Evolutionary conservation across 2,113 vertebrate genomes (phyloP), one percentile per base, ranked within the genome.

Genomic region (Mormyrus lacerda): DNA sequence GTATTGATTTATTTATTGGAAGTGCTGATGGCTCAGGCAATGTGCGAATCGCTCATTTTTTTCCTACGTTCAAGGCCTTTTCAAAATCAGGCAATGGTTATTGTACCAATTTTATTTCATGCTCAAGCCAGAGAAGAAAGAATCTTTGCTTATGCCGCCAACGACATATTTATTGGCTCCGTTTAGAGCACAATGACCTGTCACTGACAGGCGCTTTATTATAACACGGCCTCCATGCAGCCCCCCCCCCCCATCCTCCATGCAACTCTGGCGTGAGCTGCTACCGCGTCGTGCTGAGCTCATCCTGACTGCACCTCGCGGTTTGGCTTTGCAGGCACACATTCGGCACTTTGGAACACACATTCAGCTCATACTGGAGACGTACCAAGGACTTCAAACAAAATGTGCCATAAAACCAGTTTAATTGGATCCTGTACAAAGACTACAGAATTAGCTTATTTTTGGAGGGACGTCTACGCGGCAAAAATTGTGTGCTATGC

Each of bases 1-100:
- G 85, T 93, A 93, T 93, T 92, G 92, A 93, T 93, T 92, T 91
- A 92, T 93, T 92, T 93, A 93, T 93, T 92, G 92, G 92, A 92
- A 90, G 88, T 79, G 83, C 88, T 85, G 65, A 89, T 90, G 87
- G 91, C 91, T 86, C 73, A 1, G 79, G 91, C 90, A 90, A 92
- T 48, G 89, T 89, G 89, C 55, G 87, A 90, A 91, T 92, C 93
- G 91, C 91, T 93, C 91, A 92, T 91, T 89, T 89, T 73, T 31
- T 76, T 85, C 87, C 87, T 89, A 90, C 35, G n/a, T 87, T 88
- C 55, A 83, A 91, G 90, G 91, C 89, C 85, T 90, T 90, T 90
- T 92, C 87, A 82, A 90, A 89, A 93, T 91, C 89, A 88, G 50
- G 87, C 69, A 87, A 79, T 88, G 89, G 87, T 90, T 91, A 91